Evolutionary conservation across 1,140 invertebrate genomes (phyloP), one percentile per base, ranked within the genome.

Genomic region (Nasonia giraulti): DNA sequence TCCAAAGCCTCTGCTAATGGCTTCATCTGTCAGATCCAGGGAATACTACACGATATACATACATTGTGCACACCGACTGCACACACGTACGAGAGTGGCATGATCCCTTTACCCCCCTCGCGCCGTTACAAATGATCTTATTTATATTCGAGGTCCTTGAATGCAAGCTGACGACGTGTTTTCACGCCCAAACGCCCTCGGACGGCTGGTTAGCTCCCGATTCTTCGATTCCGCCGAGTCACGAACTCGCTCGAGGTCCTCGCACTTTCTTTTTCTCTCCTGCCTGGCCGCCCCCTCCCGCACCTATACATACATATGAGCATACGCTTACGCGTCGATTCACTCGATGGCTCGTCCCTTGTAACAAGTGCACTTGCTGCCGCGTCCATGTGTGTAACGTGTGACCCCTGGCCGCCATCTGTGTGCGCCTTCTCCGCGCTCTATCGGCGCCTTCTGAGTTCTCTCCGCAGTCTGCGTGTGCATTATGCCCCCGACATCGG

Each of bases 161-260:
- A 78, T 71, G 83, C 78, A 71, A 66, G 83, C 83, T 84, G 83
- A 84, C 83, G 78, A 80, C 80, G 78, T 80, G 44, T 84, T 84
- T 84, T 84, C 83, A 84, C 83, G 83, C 76, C 82, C 82, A 83
- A 78, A 73, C 75, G 74, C 75, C 66, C 75, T 73, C 83, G 27
- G 83, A 74, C 69, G 66, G 44, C 82, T 83, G 82, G 73, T 83
- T 78, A 83, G 82, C 75, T 71, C 74, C 75, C 44, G 82, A 78
- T 83, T 77, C 55, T 75, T 75, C 80, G 50, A 62, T 83, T 83
- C 69, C 76, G 82, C 50, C 75, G 74, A 83, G 82, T 83, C 82
- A 83, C 75, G 27, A 68, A 76, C 80, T 74, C 50, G 71, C 37
- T 81, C 23, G 27, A 37, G 71, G 71, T 62, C 85, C 86, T 78